phyloP scores from a whole-genome alignment of 1,140 invertebrate genomes.

The Trichomalopsis sarcophagae region DNA sequence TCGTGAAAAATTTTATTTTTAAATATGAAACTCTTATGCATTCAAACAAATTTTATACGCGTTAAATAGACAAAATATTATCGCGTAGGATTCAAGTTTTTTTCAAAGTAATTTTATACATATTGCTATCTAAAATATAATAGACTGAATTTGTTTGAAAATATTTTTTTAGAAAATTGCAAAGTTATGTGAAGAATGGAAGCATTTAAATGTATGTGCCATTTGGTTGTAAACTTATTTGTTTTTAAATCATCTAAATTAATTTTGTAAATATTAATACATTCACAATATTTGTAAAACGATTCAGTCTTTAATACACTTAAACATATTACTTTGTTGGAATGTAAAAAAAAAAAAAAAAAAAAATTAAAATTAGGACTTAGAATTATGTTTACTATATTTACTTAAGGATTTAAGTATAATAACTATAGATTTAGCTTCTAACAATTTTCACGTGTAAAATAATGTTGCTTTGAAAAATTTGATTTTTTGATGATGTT shows the following conservation, averaged over 20 bases:
- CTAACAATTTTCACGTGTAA: not conserved
- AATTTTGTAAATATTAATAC: not conserved
- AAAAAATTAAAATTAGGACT: not conserved
- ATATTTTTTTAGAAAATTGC: not conserved
- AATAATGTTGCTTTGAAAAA: constrained; percentile 30
- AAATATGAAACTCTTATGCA: not conserved
- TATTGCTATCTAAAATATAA: not conserved
- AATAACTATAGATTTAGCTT: not conserved
- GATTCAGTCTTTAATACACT: not conserved
- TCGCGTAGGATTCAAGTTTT: not conserved
- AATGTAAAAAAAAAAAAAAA: not conserved
- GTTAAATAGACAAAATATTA: not conserved
- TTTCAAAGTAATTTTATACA: not conserved
- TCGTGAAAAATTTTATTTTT: not conserved
- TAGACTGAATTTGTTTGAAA: not conserved
- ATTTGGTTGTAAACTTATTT: not conserved
- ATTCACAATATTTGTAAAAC: not conserved
- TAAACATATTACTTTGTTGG: not conserved
- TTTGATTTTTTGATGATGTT: constrained; percentile 25
- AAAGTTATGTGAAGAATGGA: not conserved
- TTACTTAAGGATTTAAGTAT: not conserved
- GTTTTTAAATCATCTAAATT: not conserved
- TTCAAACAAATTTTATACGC: not conserved
- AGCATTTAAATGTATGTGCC: not conserved
- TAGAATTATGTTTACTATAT: not conserved